These are phyloP conservation scores for Potamarius usumacintae DNA, from an alignment of 2,113 vertebrate genomes.

Conservation along the genomic window DNA sequence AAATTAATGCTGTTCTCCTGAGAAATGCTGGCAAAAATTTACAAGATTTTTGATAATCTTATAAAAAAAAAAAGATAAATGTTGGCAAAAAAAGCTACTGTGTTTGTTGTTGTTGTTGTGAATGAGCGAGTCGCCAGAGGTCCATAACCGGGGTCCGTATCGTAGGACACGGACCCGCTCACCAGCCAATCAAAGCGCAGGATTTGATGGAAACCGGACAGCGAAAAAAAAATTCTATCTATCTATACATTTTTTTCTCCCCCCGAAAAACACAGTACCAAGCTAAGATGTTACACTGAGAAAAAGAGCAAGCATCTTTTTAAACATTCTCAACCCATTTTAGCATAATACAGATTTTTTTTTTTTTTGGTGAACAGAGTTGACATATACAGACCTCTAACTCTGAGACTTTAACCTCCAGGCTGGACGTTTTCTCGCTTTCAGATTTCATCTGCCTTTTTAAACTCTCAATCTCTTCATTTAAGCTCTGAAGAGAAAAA, in stretches of 20 bases:
- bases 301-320: neutral
- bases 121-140: too few species aligned
- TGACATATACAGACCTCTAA: constrained; percentile 75
- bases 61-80: too few species aligned
- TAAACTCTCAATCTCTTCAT: constrained; percentile 73
- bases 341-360: neutral
- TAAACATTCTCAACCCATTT: neutral
- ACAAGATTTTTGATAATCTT: too few species aligned
- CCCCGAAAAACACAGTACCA: neutral
- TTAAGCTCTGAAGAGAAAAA: constrained; percentile 70
- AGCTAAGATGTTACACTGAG: neutral
- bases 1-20: too few species aligned
- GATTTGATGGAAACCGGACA: too few species aligned
- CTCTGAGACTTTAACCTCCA: constrained; percentile 71
- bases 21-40: too few species aligned
- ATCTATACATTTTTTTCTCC: neutral
- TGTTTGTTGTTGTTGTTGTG: too few species aligned
- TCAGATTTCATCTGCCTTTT: constrained; percentile 73
- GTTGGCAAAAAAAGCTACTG: too few species aligned
- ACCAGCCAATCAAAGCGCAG: too few species aligned
- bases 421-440: constrained; percentile 61
- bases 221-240: too few species aligned
- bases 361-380: neutral
- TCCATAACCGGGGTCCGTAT: too few species aligned
- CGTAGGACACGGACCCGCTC: too few species aligned